These are phyloP conservation scores for Petrocephalus schoutedeni DNA, from an alignment of 2,797 vertebrate species.

Conservation along the genomic window DNA sequence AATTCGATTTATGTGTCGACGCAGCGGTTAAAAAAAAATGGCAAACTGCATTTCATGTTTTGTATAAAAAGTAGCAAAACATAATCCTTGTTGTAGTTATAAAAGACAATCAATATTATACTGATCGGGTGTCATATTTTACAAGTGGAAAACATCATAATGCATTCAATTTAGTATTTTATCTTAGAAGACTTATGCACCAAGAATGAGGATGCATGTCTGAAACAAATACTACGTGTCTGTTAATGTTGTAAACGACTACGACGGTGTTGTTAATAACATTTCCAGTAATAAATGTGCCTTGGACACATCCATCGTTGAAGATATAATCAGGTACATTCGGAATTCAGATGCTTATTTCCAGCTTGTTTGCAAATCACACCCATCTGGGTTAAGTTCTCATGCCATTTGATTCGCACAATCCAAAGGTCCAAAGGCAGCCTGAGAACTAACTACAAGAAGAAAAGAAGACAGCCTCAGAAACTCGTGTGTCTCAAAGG, in stretches of 20 bases:
- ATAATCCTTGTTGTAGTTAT: slow-evolving; percentile 1
- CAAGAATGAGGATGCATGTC: neutral
- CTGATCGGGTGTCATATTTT: slow-evolving; percentile 32
- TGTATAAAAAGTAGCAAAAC: slow-evolving; percentile 23
- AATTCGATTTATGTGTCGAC: slow-evolving; percentile 47
- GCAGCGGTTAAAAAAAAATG: slow-evolving; percentile 42
- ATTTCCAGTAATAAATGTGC: neutral
- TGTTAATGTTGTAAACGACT: neutral
- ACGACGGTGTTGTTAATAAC: neutral
- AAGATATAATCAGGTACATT: neutral
- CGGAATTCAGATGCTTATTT: neutral
- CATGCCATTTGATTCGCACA: neutral
- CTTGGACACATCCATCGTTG: neutral
- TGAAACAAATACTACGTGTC: neutral
- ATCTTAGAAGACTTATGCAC: neutral
- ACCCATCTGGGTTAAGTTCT: neutral
- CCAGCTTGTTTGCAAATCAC: neutral
- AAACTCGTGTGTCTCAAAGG: neutral
- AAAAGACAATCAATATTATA: slow-evolving; percentile 24
- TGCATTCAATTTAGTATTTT: neutral
- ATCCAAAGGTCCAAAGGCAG: slow-evolving; percentile 10
- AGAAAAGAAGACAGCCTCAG: neutral
- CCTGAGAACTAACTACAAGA: neutral
- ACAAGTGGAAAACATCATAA: slow-evolving; percentile 36
- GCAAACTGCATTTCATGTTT: neutral